These are phyloP conservation scores for Apocrypta bakeri DNA, from an alignment of 1,140 invertebrate genomes.

Conservation along the genomic window DNA sequence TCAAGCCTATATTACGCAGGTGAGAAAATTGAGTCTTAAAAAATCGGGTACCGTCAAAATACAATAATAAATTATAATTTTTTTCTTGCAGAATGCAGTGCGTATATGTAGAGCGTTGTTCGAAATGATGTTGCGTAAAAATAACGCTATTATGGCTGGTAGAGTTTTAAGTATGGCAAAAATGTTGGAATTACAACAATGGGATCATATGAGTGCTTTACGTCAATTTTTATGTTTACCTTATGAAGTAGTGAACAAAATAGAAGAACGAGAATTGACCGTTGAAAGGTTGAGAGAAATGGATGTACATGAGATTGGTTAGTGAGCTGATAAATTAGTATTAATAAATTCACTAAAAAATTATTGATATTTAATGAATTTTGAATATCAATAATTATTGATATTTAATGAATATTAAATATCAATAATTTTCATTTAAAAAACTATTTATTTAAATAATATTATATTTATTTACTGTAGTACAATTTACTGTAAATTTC, in stretches of 20 bases:
- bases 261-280: slow-evolving; percentile 85
- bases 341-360: not conserved
- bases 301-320: slow-evolving; percentile 89
- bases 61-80: slow-evolving; percentile 5
- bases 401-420: no score
- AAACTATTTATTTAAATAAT: no score
- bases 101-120: slow-evolving; percentile 94
- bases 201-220: slow-evolving; percentile 91
- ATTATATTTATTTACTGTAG: no score
- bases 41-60: not conserved
- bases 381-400: no score
- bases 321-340: not conserved
- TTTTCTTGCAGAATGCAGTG: slow-evolving; percentile 84
- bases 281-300: slow-evolving; percentile 89
- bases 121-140: slow-evolving; percentile 92
- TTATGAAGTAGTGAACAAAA: slow-evolving; percentile 85
- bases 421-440: no score
- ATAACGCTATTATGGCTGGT: slow-evolving; percentile 91
- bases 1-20: slow-evolving; percentile 93
- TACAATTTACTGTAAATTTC: slow-evolving; percentile 49
- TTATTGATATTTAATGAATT: slow-evolving; percentile 21
- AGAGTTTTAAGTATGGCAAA: slow-evolving; percentile 89
- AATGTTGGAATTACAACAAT: slow-evolving; percentile 92
- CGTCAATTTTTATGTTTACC: slow-evolving; percentile 89
- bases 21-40: slow-evolving; percentile 65